Conservation (phyloP, 2,888 invertebrate species). For the Crematogaster levior region DNA sequence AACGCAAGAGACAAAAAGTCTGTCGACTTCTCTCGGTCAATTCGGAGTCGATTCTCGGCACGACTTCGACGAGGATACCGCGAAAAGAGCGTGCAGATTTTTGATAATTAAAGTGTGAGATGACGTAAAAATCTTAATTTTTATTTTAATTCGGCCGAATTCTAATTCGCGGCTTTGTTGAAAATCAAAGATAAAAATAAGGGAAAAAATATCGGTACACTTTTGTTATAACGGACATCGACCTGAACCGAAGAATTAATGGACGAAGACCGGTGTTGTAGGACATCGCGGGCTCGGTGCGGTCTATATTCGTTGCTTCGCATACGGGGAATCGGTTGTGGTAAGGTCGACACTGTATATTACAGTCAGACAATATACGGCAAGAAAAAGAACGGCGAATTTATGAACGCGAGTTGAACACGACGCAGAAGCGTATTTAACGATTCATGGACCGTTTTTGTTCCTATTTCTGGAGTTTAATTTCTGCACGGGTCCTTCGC, state of each 20-base stretch:
- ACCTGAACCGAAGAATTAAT: constrained; percentile 1
- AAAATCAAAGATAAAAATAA: background rate
- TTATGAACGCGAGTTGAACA: constrained; percentile 5
- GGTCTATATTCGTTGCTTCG: constrained; percentile 2
- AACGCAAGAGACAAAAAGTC: background rate
- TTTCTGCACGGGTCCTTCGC: constrained; percentile 26
- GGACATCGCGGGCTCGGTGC: background rate
- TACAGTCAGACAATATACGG: constrained; percentile 6
- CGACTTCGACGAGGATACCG: background rate
- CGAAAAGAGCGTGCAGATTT: background rate
- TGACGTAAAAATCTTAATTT: background rate
- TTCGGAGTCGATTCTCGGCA: no score
- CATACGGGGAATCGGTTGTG: background rate
- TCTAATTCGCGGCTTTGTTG: background rate
- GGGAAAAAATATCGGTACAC: background rate
- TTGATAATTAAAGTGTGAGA: background rate
- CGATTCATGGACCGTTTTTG: constrained; percentile 27
- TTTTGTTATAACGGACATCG: background rate
- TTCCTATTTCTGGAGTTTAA: constrained; percentile 41
- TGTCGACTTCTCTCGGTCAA: background rate
- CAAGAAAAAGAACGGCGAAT: constrained; percentile 14
- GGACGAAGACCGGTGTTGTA: background rate
- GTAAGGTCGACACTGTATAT: constrained; percentile 2
- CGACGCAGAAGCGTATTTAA: constrained; percentile 10
- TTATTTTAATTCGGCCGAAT: background rate